Evolutionary conservation across 2,797 vertebrate genomes (phyloP), one percentile per base, ranked within the genome.

Genomic region (Cuculus canorus): DNA sequence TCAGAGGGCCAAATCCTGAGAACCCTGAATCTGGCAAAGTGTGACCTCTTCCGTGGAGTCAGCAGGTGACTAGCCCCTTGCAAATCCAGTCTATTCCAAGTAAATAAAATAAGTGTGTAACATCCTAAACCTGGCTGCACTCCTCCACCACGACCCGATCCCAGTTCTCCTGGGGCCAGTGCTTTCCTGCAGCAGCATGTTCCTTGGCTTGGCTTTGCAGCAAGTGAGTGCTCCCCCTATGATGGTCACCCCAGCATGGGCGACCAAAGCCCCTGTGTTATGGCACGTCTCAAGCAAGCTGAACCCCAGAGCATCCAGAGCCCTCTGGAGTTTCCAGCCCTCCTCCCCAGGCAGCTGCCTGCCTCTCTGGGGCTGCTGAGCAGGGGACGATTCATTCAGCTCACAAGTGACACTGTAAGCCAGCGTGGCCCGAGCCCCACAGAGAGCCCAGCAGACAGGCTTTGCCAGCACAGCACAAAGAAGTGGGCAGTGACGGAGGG

Each of bases 231-330:
- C 24, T 81, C 43, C 43, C 43, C 52, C n/a, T 3, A 7, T 77
- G 61, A 59, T 3, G 4, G n/a, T n/a, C n/a, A n/a, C n/a, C 14
- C n/a, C 1, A 8, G 48, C 5, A 5, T 30, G 65, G 48, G 48
- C 0, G 0, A 54, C 69, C 2, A 5, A 53, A 79, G 32, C 22
- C 60, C 18, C 32, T 2, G 1, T 27, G 17, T 5, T 3, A 5
- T 57, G 16, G 61, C 70, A 53, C 11, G 9, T 72, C 66, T 77
- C 25, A 56, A 80, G 72, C 21, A 37, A 78, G 53, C 65, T 37
- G 61, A 90, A 35, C 15, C 47, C 57, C 6, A 1, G 52, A 70
- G 17, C 5, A 22, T 52, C 6, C 1, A 3, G 48, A 79, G 9
- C 4, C 27, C 13, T 54, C 32, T 1, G 4, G 22, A 71, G 17